Evolutionary conservation across 2,113 vertebrate genomes (phyloP).

Genomic region (Prietella phreatophila): DNA sequence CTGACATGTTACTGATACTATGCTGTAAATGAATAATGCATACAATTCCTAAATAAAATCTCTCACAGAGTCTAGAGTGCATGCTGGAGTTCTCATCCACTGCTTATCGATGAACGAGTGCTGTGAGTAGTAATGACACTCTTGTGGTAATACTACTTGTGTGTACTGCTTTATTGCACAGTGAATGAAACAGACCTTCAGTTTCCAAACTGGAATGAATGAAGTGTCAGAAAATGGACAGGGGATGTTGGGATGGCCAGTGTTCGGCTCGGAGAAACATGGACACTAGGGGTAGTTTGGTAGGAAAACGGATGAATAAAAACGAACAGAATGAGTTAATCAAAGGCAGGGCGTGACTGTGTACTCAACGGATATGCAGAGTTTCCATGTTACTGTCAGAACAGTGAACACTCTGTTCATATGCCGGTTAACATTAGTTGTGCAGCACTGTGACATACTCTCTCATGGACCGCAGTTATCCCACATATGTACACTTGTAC

Average conservation of each 20-base stretch:
- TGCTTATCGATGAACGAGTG: neutral
- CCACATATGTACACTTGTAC: neutral
- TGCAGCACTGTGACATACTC: neutral
- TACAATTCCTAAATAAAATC: neutral
- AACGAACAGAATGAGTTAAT: constrained; percentile 63
- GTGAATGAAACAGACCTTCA: neutral
- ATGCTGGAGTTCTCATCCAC: neutral
- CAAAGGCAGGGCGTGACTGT: constrained; percentile 68
- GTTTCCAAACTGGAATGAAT: neutral
- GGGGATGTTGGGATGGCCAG: constrained; percentile 16
- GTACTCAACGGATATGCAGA: constrained; percentile 54
- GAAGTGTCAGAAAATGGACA: neutral
- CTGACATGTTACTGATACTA: constrained; percentile 8
- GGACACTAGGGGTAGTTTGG: constrained; percentile 53
- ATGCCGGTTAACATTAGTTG: neutral
- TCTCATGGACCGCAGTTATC: neutral
- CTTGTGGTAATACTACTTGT: neutral
- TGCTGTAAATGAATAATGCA: constrained; percentile 21
- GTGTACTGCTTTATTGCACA: neutral
- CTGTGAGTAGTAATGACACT: neutral
- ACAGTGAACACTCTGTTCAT: constrained; percentile 41
- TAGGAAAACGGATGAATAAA: constrained; percentile 38
- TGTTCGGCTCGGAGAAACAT: constrained; percentile 8
- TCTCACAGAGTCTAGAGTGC: neutral
- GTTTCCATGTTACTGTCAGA: constrained; percentile 24